Percentiles rank a stretch among this genome's conserved stretches.
Evolutionary conservation across 2,113 vertebrate species (phyloP).

Genomic region (Cryptomyrus ogoouensis): DNA sequence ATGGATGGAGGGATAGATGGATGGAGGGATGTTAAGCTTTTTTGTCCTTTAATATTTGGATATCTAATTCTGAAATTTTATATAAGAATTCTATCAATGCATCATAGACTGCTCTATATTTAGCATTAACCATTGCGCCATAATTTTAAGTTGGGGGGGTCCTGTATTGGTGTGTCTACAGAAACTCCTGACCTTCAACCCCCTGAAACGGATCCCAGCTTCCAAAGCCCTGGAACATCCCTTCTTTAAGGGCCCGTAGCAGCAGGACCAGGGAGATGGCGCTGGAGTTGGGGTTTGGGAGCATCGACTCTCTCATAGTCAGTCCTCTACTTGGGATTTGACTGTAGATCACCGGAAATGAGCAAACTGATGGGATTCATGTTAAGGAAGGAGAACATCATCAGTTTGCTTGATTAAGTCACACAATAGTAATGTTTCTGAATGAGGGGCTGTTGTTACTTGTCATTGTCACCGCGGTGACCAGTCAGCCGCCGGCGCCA

Average conservation of each 20-base stretch:
- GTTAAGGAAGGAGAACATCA: not conserved
- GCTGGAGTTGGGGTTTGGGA: not conserved
- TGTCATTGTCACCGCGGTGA: not conserved
- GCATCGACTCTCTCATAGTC: not conserved
- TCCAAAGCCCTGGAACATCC: conserved; percentile 55
- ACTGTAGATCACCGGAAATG: not conserved
- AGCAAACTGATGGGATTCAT: not conserved
- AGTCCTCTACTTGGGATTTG: not conserved
- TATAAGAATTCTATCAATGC: not conserved
- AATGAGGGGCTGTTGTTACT: not conserved
- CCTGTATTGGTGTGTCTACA: conserved; percentile 35
- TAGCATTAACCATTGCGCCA: not conserved
- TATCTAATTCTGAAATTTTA: not conserved
- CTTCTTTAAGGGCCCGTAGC: conserved; percentile 47
- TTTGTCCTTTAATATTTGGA: not conserved
- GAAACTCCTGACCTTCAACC: conserved; percentile 60
- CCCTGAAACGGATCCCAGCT: conserved; percentile 54
- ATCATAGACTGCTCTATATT: not conserved
- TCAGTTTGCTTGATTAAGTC: not conserved
- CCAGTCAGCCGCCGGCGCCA: not conserved
- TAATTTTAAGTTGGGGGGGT: not conserved
- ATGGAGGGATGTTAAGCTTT: not conserved
- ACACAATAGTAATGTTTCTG: not conserved
- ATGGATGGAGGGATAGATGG: not conserved
- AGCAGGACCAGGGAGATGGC: not conserved